phyloP scores from a whole-genome alignment of 2,113 vertebrate species.

The Gadus chalcogrammus region DNA sequence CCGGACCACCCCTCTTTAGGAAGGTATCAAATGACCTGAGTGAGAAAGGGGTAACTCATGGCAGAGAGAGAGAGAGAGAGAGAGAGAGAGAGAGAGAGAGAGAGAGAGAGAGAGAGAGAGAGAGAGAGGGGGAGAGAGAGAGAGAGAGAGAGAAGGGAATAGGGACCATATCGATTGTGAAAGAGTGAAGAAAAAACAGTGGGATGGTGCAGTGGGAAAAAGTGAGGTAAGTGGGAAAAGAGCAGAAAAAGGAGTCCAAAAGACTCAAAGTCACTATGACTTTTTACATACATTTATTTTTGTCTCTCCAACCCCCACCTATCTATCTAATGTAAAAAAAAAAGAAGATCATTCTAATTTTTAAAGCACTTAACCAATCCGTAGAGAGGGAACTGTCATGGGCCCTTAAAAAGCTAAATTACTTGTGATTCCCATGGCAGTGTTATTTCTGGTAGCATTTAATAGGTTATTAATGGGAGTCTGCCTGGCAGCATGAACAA shows the following conservation, averaged over 20 bases:
- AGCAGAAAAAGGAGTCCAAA: neutral
- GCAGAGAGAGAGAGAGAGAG: neutral
- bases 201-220: neutral
- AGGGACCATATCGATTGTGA: no score
- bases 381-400: slow-evolving; percentile 11
- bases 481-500: neutral
- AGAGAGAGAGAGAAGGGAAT: no score
- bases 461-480: slow-evolving; percentile 24
- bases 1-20: neutral
- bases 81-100: no score
- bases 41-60: neutral
- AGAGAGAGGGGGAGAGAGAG: no score
- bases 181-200: no score
- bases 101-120: neutral
- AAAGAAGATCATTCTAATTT: slow-evolving; percentile 28
- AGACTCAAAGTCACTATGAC: neutral
- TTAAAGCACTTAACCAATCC: slow-evolving; percentile 26
- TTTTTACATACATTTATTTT: neutral
- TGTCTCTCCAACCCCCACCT: neutral
- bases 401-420: slow-evolving; percentile 20
- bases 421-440: slow-evolving; percentile 17
- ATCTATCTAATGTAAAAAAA: slow-evolving; percentile 7
- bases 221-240: neutral
- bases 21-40: neutral
- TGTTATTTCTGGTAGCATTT: slow-evolving; percentile 32